Conservation (phyloP, 1,140 invertebrate genomes). For the Ephestia elutella region DNA sequence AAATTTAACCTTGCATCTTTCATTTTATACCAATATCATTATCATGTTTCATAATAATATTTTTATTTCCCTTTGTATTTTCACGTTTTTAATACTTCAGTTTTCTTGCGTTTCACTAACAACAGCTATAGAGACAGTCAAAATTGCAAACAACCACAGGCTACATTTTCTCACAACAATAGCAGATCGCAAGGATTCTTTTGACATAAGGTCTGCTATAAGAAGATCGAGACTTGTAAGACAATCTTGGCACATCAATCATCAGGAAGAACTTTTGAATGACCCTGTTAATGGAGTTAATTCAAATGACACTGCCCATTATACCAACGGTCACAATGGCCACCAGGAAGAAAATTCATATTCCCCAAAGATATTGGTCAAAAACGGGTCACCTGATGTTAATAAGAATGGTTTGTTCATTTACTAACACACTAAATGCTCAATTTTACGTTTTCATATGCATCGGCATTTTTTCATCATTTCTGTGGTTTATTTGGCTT, state of each 20-base stretch:
- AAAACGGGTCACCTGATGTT: conserved; percentile 38
- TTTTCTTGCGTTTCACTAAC: conserved; percentile 11
- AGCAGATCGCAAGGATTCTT: conserved; percentile 53
- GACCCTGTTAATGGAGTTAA: conserved; percentile 20
- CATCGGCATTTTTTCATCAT: conserved; percentile 22
- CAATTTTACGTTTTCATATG: conserved; percentile 15
- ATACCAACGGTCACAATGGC: conserved; percentile 33
- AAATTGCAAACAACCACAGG: conserved; percentile 33
- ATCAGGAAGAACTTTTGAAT: conserved; percentile 55
- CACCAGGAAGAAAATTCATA: conserved; percentile 38
- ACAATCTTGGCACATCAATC: conserved; percentile 52
- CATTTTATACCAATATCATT: background rate
- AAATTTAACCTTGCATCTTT: background rate
- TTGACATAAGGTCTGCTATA: conserved; percentile 47
- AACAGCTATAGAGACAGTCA: conserved; percentile 47
- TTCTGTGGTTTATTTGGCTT: conserved; percentile 4
- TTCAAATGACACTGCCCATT: background rate
- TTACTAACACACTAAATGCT: conserved; percentile 51
- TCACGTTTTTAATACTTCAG: background rate
- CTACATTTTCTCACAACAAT: conserved; percentile 38
- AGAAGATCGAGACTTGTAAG: conserved; percentile 47
- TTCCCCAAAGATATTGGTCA: conserved; percentile 26
- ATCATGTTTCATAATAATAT: background rate
- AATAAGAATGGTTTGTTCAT: conserved; percentile 64
- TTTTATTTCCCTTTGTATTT: background rate